These are phyloP conservation scores for Nemoura dubitans DNA, from an alignment of 2,888 invertebrate species.

Conservation along the genomic window DNA sequence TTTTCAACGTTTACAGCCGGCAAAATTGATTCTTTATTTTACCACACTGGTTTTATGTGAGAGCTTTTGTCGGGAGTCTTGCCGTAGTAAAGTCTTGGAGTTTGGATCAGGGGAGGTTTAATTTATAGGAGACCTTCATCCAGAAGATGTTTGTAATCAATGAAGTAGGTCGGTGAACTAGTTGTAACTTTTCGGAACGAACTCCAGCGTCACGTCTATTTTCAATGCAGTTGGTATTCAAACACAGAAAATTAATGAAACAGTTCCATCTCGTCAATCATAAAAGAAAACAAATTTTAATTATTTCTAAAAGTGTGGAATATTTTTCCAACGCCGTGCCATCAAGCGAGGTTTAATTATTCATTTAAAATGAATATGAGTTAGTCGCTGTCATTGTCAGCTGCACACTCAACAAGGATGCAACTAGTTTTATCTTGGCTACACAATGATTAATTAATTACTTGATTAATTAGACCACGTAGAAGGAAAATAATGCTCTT, in stretches of 20 bases:
- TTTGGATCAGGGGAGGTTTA: constrained; percentile 38
- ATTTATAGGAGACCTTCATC: constrained; percentile 27
- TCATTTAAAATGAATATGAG: not conserved
- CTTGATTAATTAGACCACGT: constrained; percentile 3
- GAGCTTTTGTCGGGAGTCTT: constrained; percentile 7
- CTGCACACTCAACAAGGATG: not conserved
- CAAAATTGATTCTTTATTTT: constrained; percentile 38
- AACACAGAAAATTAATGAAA: not conserved
- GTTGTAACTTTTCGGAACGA: not conserved
- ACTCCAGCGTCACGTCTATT: not conserved
- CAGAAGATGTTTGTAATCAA: constrained; percentile 21
- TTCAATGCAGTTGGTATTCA: not conserved
- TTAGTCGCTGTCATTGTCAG: not conserved
- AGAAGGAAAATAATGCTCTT: not conserved
- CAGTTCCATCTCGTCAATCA: constrained; percentile 12
- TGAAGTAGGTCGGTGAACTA: constrained; percentile 21
- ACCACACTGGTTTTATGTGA: constrained; percentile 38
- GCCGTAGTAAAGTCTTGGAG: constrained; percentile 25
- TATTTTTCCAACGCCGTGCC: not conserved
- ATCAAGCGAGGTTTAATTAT: not conserved
- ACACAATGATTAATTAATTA: not conserved
- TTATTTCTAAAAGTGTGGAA: not conserved
- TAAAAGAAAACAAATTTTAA: not conserved
- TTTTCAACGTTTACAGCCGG: constrained; percentile 32
- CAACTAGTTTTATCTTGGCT: constrained; percentile 9